Percentiles rank a stretch among this genome's conserved stretches.
Evolutionary conservation across 2,888 invertebrate species (phyloP).

Genomic region (Tromatobia lineatoria): DNA sequence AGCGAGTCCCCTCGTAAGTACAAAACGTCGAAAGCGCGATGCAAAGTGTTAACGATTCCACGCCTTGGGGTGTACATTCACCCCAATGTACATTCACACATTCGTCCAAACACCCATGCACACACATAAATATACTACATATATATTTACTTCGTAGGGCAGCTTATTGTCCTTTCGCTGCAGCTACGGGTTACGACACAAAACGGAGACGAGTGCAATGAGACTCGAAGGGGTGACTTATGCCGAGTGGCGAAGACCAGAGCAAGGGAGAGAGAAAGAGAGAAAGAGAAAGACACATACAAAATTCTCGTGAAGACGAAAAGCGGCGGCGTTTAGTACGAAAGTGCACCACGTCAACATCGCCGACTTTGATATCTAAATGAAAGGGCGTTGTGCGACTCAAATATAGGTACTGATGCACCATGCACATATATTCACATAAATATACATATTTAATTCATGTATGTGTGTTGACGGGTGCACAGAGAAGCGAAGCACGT

Average conservation of each 20-base stretch:
- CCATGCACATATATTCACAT: conserved; percentile 5
- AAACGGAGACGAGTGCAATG: conserved; percentile 28
- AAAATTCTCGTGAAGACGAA: conserved; percentile 53
- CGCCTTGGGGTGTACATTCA: conserved; percentile 11
- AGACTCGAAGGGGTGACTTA: conserved; percentile 44
- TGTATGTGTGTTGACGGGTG: conserved; percentile 1
- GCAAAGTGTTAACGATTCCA: conserved; percentile 28
- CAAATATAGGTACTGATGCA: conserved; percentile 9
- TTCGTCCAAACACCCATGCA: background rate
- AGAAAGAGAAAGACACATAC: conserved; percentile 38
- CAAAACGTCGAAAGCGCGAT: conserved; percentile 9
- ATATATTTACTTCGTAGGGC: too few species aligned
- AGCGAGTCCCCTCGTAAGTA: conserved; percentile 9
- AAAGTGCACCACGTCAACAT: conserved; percentile 27
- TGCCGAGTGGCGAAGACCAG: background rate
- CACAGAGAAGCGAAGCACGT: conserved; percentile 30
- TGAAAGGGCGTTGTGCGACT: conserved; percentile 39
- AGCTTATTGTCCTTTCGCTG: conserved; percentile 14
- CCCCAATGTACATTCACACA: background rate
- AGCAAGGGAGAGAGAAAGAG: conserved; percentile 53
- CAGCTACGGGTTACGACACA: conserved; percentile 8
- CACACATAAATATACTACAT: background rate
- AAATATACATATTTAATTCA: background rate
- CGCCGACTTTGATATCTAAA: conserved; percentile 59
- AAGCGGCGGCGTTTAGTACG: conserved; percentile 52